Percentiles rank a stretch among this genome's conserved stretches.
Evolutionary conservation across 2,888 invertebrate species (phyloP).

Genomic region (Nemotelus pantherinus): DNA sequence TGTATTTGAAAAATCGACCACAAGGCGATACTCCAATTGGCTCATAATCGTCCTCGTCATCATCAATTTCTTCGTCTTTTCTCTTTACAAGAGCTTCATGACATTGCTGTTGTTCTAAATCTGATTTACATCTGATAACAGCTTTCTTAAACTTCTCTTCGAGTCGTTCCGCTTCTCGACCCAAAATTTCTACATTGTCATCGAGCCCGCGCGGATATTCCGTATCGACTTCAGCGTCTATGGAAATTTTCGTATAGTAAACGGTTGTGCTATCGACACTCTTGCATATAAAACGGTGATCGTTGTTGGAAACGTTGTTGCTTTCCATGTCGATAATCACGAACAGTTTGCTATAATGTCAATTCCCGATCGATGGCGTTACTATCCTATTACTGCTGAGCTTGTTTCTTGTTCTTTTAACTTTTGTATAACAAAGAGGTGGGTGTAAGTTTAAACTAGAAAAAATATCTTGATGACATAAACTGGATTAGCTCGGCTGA

Average conservation of each 20-base stretch:
- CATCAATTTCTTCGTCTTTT: slow-evolving; percentile 69
- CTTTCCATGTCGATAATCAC: too few species aligned
- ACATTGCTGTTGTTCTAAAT: slow-evolving; percentile 65
- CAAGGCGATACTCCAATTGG: slow-evolving; percentile 91
- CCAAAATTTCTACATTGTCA: slow-evolving; percentile 64
- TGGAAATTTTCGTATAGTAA: slow-evolving; percentile 47
- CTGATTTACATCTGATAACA: too few species aligned
- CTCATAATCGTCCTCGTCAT: slow-evolving; percentile 66
- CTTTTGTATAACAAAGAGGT: too few species aligned
- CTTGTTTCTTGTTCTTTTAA: too few species aligned
- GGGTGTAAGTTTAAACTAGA: too few species aligned
- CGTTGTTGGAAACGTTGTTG: too few species aligned
- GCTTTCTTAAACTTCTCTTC: slow-evolving; percentile 63
- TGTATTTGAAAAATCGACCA: slow-evolving; percentile 97
- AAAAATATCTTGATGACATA: too few species aligned
- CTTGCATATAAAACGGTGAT: slow-evolving; percentile 61
- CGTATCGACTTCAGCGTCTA: slow-evolving; percentile 57
- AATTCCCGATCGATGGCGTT: too few species aligned
- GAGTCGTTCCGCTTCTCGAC: slow-evolving; percentile 63
- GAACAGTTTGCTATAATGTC: too few species aligned
- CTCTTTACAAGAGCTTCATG: slow-evolving; percentile 59
- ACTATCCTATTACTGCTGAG: too few species aligned
- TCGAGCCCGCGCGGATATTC: slow-evolving; percentile 65
- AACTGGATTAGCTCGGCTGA: too few species aligned
- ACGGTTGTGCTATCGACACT: slow-evolving; percentile 51